Percentiles rank a stretch among this genome's conserved stretches.
Conservation (phyloP, 1,140 invertebrate species). For the Eufriesea mexicana region DNA sequence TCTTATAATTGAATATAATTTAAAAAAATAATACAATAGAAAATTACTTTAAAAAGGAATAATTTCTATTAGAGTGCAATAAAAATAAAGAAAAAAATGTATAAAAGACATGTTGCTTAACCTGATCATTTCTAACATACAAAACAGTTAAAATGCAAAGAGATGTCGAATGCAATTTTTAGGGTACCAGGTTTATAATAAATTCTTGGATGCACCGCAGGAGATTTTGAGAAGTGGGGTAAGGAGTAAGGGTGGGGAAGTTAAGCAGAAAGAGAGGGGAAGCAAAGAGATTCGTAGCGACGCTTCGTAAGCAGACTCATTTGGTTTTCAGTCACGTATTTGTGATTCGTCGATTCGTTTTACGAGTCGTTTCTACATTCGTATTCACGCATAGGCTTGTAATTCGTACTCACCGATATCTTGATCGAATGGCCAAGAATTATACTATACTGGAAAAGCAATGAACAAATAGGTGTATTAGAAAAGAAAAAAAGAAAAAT, state of each 20-base stretch:
- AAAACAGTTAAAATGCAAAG: not conserved
- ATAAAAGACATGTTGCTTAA: not conserved
- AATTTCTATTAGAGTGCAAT: not conserved
- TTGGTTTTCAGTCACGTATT: constrained; percentile 54
- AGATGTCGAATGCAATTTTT: not conserved
- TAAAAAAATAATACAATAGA: too few relatives aligned
- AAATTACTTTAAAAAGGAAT: not conserved
- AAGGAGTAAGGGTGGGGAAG: constrained; percentile 30
- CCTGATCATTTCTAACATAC: not conserved
- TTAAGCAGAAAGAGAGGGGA: constrained; percentile 20
- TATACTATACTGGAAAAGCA: not conserved
- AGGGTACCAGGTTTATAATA: not conserved
- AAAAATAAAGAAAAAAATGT: not conserved
- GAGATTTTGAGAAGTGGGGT: constrained; percentile 47
- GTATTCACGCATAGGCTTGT: constrained; percentile 1
- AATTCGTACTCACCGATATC: not conserved
- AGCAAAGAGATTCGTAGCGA: constrained; percentile 23
- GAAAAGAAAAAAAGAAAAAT: not conserved
- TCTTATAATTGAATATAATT: not conserved
- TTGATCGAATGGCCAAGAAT: not conserved
- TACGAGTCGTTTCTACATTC: constrained; percentile 4
- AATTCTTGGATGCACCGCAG: constrained; percentile 29
- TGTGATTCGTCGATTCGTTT: constrained; percentile 29
- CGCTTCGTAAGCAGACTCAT: constrained; percentile 34
- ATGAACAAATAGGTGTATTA: constrained; percentile 10